Evolutionary conservation across 2,888 invertebrate genomes (phyloP).

Genomic region (Crocallis elinguaria): DNA sequence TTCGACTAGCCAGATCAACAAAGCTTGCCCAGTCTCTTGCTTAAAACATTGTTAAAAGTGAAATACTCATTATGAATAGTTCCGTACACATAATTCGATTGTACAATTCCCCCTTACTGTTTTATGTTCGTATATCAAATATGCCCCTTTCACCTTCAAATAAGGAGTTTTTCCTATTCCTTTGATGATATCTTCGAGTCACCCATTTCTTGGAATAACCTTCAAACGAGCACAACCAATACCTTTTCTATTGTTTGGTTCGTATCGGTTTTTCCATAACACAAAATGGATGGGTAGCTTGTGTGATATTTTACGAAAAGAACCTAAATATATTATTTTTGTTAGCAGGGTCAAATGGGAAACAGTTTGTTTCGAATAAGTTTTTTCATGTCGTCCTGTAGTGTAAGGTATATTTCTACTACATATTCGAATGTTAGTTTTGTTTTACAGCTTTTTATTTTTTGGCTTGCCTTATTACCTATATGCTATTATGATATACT

Average conservation of each 20-base stretch:
- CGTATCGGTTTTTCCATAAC: slow-evolving; percentile 42
- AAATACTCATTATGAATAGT: too few species aligned
- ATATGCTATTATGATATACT: too few species aligned
- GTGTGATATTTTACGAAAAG: slow-evolving; percentile 37
- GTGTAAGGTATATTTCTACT: not conserved
- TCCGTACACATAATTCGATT: too few species aligned
- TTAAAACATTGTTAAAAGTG: too few species aligned
- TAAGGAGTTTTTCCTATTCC: slow-evolving; percentile 34
- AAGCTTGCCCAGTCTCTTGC: not conserved
- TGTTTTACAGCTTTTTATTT: too few species aligned
- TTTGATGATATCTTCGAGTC: slow-evolving; percentile 38
- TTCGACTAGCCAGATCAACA: not conserved
- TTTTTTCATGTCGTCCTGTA: slow-evolving; percentile 7
- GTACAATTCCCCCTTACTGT: too few species aligned
- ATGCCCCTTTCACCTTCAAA: slow-evolving; percentile 24
- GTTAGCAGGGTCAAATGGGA: slow-evolving; percentile 28
- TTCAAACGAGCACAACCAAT: slow-evolving; percentile 28
- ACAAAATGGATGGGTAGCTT: slow-evolving; percentile 35
- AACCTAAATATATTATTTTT: slow-evolving; percentile 29
- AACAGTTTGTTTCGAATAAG: slow-evolving; percentile 17
- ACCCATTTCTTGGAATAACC: slow-evolving; percentile 33
- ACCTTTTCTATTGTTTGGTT: slow-evolving; percentile 36
- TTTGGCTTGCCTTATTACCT: too few species aligned
- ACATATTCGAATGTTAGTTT: not conserved
- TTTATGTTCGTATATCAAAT: not conserved